Evolutionary conservation across 2,888 invertebrate species (phyloP).

Genomic region (Ophioninae sp.): DNA sequence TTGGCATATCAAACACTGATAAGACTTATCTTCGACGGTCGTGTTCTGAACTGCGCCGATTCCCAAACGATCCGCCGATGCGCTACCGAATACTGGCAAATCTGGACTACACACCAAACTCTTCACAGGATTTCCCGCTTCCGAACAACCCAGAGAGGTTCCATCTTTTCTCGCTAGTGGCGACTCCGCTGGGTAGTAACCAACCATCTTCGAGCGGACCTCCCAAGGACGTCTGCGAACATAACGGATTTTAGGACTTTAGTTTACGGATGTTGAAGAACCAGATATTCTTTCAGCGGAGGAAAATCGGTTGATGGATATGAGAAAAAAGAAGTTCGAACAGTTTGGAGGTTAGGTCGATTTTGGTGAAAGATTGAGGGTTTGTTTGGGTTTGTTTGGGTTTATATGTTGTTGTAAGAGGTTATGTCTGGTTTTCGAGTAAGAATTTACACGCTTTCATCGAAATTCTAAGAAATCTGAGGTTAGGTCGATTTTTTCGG

Average conservation of each 20-base stretch:
- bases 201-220: conserved; percentile 69
- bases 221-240: conserved; percentile 57
- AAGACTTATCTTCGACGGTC: conserved; percentile 78
- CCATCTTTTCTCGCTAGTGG: conserved; percentile 63
- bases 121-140: conserved; percentile 79
- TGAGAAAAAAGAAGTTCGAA: no score
- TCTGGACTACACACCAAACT: conserved; percentile 85
- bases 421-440: no score
- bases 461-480: no score
- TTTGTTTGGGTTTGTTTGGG: no score
- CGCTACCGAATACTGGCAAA: conserved; percentile 80
- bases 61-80: conserved; percentile 65
- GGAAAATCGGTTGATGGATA: no score
- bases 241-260: background rate
- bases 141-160: conserved; percentile 61
- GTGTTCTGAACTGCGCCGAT: conserved; percentile 36
- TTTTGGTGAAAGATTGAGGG: no score
- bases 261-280: no score
- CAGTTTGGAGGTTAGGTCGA: no score
- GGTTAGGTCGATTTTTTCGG: no score
- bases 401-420: no score
- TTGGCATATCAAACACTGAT: conserved; percentile 87
- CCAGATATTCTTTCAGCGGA: no score
- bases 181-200: conserved; percentile 70
- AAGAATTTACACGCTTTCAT: no score